Conservation (phyloP, 2,797 vertebrate species). For the Ctenosaura bakeri region DNA sequence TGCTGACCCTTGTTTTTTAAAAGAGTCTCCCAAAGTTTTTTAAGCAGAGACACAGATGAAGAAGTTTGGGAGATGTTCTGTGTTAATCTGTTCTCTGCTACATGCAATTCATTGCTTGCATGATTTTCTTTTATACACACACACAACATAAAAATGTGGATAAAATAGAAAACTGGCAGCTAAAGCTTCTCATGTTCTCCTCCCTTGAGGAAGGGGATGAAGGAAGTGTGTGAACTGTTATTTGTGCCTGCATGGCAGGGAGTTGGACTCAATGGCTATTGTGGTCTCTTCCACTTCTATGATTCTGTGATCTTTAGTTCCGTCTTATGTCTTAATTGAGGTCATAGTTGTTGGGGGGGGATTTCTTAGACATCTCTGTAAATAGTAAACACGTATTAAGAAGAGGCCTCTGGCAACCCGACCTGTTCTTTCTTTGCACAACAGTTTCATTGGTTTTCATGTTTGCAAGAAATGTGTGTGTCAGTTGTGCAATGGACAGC, state of each 20-base stretch:
- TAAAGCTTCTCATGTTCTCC: background rate
- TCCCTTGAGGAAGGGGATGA: background rate
- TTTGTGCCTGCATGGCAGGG: too few relatives aligned
- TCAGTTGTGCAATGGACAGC: background rate
- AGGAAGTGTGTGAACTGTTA: background rate
- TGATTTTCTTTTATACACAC: background rate
- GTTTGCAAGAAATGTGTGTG: background rate
- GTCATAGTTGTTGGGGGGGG: background rate
- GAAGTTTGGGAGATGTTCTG: background rate
- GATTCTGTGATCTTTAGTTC: background rate
- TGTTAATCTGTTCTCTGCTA: background rate
- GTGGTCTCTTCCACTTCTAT: too few relatives aligned
- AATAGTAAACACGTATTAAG: background rate
- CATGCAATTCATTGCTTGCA: background rate
- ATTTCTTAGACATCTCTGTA: background rate
- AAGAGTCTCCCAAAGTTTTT: background rate
- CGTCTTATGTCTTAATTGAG: background rate
- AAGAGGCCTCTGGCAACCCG: background rate
- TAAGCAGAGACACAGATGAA: background rate
- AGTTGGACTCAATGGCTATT: too few relatives aligned
- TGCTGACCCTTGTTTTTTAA: background rate
- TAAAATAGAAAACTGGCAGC: background rate
- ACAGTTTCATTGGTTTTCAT: background rate
- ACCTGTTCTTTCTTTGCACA: background rate
- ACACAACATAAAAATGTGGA: background rate